Percentiles rank a stretch among this genome's conserved stretches.
Conservation (phyloP, 2,888 invertebrate genomes). For the Pemphredon lugubris region DNA sequence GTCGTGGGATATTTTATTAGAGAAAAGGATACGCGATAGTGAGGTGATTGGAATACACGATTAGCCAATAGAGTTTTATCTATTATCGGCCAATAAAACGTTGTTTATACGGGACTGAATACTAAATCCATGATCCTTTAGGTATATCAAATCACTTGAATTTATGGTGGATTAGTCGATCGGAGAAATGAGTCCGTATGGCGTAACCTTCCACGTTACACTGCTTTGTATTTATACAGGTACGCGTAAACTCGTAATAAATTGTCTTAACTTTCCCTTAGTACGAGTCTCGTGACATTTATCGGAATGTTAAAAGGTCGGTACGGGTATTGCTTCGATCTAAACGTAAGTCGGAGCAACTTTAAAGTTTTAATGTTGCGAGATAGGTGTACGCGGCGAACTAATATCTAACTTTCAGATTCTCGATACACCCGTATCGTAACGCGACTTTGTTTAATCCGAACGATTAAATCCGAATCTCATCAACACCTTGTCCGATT, state of each 20-base stretch:
- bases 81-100: background rate
- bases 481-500: slow-evolving; percentile 30
- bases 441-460: background rate
- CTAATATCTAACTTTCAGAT: too few relatives aligned
- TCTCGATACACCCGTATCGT: too few relatives aligned
- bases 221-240: slow-evolving; percentile 7
- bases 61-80: background rate
- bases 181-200: slow-evolving; percentile 21
- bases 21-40: background rate
- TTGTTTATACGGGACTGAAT: background rate
- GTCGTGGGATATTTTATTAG: too few relatives aligned
- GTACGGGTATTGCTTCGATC: slow-evolving; percentile 17
- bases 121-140: background rate
- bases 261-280: slow-evolving; percentile 32
- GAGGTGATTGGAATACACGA: background rate
- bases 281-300: slow-evolving; percentile 52
- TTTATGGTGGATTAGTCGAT: slow-evolving; percentile 2
- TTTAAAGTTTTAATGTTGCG: slow-evolving; percentile 7
- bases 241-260: background rate
- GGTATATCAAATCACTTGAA: background rate
- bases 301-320: slow-evolving; percentile 53
- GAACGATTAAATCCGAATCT: slow-evolving; percentile 1
- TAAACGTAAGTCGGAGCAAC: slow-evolving; percentile 1
- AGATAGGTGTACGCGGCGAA: background rate
- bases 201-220: background rate